A percentile compares a stretch with the other conserved stretches of the same genome.
These are phyloP conservation scores for Climacteris rufus DNA, from an alignment of 2,113 vertebrate genomes.

Conservation along the genomic window DNA sequence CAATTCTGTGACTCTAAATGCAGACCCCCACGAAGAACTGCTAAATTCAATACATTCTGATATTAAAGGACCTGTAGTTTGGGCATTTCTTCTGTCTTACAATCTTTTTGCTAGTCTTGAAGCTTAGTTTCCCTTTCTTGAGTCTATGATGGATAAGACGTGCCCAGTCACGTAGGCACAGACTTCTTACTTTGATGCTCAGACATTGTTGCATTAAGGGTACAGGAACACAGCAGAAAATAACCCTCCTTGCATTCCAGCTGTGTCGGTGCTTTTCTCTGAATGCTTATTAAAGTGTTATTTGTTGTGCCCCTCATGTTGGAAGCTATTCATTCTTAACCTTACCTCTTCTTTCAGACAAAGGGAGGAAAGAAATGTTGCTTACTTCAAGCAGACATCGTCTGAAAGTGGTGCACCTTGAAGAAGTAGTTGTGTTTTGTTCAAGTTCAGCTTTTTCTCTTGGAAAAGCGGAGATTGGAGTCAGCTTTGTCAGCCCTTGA, in stretches of 20 bases:
- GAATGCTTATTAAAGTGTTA: neutral
- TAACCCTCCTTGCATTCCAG: neutral
- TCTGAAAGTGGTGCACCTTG: neutral
- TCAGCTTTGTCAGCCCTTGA: neutral
- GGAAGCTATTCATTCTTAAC: neutral
- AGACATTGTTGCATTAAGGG: fast-evolving
- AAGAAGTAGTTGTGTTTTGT: neutral
- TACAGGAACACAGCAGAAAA: neutral
- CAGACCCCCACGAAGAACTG: neutral
- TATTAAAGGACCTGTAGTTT: neutral
- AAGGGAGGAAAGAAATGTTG: neutral
- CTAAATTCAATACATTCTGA: neutral
- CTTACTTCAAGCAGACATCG: neutral
- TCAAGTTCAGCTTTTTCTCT: neutral
- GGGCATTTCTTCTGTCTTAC: neutral
- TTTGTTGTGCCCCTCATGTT: neutral
- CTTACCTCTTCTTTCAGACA: neutral
- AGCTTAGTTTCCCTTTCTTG: neutral
- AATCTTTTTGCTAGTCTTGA: neutral
- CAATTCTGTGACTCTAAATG: neutral
- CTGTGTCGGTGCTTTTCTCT: neutral
- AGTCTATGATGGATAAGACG: neutral
- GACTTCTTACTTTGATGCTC: neutral
- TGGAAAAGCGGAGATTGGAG: neutral
- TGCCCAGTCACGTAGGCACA: neutral